Conservation (phyloP, 1,140 invertebrate genomes). For the Trypoxylus dichotomus region DNA sequence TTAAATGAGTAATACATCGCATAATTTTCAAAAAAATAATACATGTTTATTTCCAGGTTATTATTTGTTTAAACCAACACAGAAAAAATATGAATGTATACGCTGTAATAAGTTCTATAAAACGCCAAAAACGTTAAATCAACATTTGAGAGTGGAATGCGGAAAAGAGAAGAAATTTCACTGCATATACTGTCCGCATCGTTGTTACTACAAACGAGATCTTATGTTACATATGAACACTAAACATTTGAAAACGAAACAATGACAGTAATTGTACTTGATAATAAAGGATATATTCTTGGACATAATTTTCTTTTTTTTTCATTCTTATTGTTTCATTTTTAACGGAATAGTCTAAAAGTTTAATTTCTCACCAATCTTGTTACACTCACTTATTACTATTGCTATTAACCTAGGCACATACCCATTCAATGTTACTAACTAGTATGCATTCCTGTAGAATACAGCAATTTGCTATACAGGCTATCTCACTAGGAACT, state of each 20-base stretch:
- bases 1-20: not conserved
- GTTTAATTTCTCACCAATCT: too few species aligned
- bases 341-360: too few species aligned
- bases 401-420: too few species aligned
- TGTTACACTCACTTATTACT: too few species aligned
- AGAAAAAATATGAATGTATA: slow-evolving; percentile 9
- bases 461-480: too few species aligned
- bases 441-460: too few species aligned
- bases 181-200: slow-evolving; percentile 11
- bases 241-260: not conserved
- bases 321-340: too few species aligned
- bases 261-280: not conserved
- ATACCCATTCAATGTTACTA: too few species aligned
- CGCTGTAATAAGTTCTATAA: slow-evolving; percentile 26
- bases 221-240: slow-evolving; percentile 15
- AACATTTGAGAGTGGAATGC: slow-evolving; percentile 27
- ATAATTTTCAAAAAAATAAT: not conserved
- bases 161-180: slow-evolving; percentile 31
- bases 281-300: not conserved
- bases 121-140: not conserved
- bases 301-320: not conserved
- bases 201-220: slow-evolving; percentile 30
- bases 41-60: slow-evolving; percentile 8
- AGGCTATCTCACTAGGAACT: too few species aligned
- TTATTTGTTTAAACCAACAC: not conserved